Evolutionary conservation across 2,888 invertebrate species (phyloP).

Genomic region (Escarpia spicata): DNA sequence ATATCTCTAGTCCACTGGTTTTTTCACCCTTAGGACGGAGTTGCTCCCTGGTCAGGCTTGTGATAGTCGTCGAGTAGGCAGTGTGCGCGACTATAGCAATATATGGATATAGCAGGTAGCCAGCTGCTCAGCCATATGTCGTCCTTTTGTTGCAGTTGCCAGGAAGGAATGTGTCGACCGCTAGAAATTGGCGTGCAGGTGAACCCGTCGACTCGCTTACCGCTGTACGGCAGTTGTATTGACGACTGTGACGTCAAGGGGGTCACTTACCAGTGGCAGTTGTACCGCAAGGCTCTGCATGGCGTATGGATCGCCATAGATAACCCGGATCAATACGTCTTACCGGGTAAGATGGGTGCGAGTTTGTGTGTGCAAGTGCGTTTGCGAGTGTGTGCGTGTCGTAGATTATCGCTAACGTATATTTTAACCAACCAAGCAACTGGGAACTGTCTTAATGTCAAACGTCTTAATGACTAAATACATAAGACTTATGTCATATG

Average conservation of each 20-base stretch:
- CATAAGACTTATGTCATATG: no score
- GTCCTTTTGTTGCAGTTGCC: conserved; percentile 21
- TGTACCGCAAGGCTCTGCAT: conserved; percentile 35
- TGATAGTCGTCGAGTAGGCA: no score
- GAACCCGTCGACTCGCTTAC: conserved; percentile 30
- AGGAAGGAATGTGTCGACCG: background rate
- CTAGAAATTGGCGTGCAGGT: background rate
- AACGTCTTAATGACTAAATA: no score
- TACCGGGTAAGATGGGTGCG: background rate
- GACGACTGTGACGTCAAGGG: conserved; percentile 26
- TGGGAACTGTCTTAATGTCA: no score
- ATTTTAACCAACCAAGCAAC: no score
- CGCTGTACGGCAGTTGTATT: conserved; percentile 28
- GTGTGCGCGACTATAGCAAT: no score
- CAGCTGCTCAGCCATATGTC: background rate
- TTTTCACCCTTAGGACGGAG: no score
- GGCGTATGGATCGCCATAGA: conserved; percentile 33
- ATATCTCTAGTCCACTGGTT: no score
- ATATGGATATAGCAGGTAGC: no score
- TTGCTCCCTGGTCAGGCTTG: no score
- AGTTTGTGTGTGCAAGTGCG: background rate
- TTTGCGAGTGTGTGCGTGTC: conserved; percentile 8
- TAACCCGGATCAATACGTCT: conserved; percentile 24
- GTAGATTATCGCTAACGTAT: no score
- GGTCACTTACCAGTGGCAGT: conserved; percentile 47